Base-by-base conservation (phyloP, 37 sponge, comb jelly and placozoan genomes). In the Theonella swinhoei region DNA sequence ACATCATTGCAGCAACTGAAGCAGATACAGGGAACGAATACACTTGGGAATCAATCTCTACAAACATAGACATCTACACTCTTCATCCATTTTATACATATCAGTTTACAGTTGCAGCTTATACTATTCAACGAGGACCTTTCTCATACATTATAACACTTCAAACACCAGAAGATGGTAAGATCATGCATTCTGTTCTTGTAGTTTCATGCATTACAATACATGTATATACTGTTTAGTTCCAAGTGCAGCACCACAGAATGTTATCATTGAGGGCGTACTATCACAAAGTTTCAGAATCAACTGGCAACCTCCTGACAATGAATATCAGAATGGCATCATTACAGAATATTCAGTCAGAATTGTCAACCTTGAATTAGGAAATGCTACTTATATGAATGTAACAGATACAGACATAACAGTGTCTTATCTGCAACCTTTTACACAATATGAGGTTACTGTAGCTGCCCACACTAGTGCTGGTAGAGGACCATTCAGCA, bases 51-150 rank as follows among this genome's bases (percentile, higher is more conserved):
- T 47, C 54, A 14, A 14, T 47, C 11, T 47, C 14, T 7, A 47
- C 54, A 7, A 47, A 7, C 69, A 68, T 68, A 14, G 28, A 23
- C 39, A 43, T 80, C 36, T 17, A 23, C n/a, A n/a, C 43, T 26
- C 68, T 79, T 3, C 80, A 79, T 64, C 68, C 80, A 23, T 64
- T 61, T 39, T 79, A 64, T 34, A 79, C 33, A 1, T 79, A 79
- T 35, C 23, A 1, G 26, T 64, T 63, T 31, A 29, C 28, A 24
- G 39, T 79, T 66, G 67, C 80, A 60, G 80, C 80, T 1, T n/a
- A 37, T 11, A 79, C 80, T 33, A 39, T 64, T 79, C n/a, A 17
- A 19, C 76, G 3, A 5, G 76, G 76, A 37, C 80, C 67, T 9
- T 42, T 42, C 43, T 20, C 42, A 23, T n/a, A n/a, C 59, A 37